Evolutionary conservation across 1,140 invertebrate genomes (phyloP), one percentile per base, ranked within the genome.

Genomic region (Drosophila chauvacae): DNA sequence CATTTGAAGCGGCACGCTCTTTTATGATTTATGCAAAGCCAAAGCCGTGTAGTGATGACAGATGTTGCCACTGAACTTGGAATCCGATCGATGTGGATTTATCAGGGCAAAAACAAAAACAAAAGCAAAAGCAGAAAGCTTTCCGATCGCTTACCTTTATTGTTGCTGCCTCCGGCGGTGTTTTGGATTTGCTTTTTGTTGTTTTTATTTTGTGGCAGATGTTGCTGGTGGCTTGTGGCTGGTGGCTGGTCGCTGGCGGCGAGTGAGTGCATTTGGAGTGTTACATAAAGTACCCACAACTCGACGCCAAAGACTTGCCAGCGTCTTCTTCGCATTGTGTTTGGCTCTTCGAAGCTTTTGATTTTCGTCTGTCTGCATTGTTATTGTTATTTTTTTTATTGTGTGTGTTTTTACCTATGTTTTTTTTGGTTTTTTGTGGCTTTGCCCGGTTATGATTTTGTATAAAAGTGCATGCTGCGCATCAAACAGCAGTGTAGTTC

Each of bases 401-500:
- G 45, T 62, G 28, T 61, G 69, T 62, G 55, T 66, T 37, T 66
- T 59, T 55, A 68, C 45, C 58, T 26, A 26, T 18, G 26, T 50
- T 30, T 50, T 26, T 47, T 26, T 45, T 45, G 5, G 45, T 44
- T 53, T 60, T 77, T 77, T 77, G 59, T 77, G 77, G 61, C 80
- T 81, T 77, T 77, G 66, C 48, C 58, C 56, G 58, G 58, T 85
- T 84, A 74, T 86, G 77, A 77, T 72, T 83, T 81, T 79, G 81
- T 91, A 91, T 91, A 91, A 91, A 91, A 91, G 68, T 87, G 88
- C 84, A 91, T 88, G 84, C 70, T 53, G 56, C 70, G 66, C 70
- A 74, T 69, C 72, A 72, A 45, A 53, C 66, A 59, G 39, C 80
- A 88, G 84, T 74, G 76, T 91, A 91, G 88, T 91, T 91, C 83